Evolutionary conservation across 2,113 vertebrate genomes (phyloP), one percentile per base, ranked within the genome.

Genomic region (Erythrocercus mccallii): DNA sequence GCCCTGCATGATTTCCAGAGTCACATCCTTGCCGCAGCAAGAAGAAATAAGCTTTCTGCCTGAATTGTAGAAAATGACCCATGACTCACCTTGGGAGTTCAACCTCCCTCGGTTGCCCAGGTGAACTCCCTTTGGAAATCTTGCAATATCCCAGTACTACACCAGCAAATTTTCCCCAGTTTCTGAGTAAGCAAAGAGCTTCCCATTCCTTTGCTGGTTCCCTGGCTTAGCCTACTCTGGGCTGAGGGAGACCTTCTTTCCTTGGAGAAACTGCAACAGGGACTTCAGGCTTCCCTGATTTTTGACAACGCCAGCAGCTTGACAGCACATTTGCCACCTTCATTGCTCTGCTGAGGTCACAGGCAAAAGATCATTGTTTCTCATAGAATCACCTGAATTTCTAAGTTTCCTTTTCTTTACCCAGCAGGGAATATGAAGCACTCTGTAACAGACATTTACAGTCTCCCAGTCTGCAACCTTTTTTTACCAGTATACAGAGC

Each of bases 1-100:
- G 0, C 16, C 14, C 40, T 31, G 24, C 0, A 0, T 31, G n/a
- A 53, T 88, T 89, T 76, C n/a, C 61, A 57, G 14, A 5, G 31
- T 28, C 37, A 30, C 0, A 1, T 14, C 68, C 48, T 15, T 58
- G 45, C 28, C 40, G 27, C 54, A 30, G 28, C 12, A 28, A 77
- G 40, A 54, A 65, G 66, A 82, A 72, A 68, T 20, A 38, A 66
- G n/a, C 35, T 79, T 88, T 60, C 33, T 61, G 24, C 37, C 58
- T 47, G 57, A 82, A 30, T 7, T 3, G 1, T 50, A 64, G 37
- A 61, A 71, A 91, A 60, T 9, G 10, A 27, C 35, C 70, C 1
- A 0, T 14, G 23, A 24, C 8, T 66, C 56, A 15, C 19, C 25
- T 78, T 47, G 37, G 20, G 22, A 40, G 19, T 58, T 60, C 0